A percentile compares a stretch with the other conserved stretches of the same genome.
Evolutionary conservation across 2,797 vertebrate species (phyloP).

Genomic region (Myotis findleyi): DNA sequence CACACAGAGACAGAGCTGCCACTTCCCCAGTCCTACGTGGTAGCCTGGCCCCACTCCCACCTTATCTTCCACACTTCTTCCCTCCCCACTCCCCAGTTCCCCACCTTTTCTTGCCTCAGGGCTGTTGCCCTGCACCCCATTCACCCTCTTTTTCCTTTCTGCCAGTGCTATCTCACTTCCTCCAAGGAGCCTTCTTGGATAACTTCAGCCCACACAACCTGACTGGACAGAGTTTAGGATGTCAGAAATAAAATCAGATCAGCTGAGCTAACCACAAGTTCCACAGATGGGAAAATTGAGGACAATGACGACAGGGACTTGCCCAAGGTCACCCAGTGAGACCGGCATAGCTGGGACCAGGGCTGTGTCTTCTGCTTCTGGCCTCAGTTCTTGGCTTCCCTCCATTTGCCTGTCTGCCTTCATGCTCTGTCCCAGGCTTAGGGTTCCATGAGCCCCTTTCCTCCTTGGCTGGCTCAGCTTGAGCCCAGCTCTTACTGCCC

Average conservation of each 20-base stretch:
- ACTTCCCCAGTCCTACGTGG: neutral
- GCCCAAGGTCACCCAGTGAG: neutral
- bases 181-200: conserved; percentile 1
- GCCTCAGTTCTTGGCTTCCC: neutral
- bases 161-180: conserved; percentile 15
- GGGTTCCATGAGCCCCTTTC: neutral
- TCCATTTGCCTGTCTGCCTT: neutral
- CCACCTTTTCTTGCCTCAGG: neutral
- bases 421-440: neutral
- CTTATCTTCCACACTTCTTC: neutral
- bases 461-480: neutral
- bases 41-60: neutral
- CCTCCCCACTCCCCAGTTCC: neutral
- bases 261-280: neutral
- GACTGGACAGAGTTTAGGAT: neutral
- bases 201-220: neutral
- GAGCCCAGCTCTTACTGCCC: neutral
- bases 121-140: neutral
- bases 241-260: conserved; percentile 15
- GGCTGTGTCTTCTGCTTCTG: neutral
- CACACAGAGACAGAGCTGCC: no score
- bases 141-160: neutral
- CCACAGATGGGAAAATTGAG: conserved; percentile 22
- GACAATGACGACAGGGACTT: neutral
- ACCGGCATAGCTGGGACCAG: neutral